Evolutionary conservation across 2,888 invertebrate species (phyloP), one percentile per base, ranked within the genome.

Genomic region (Gortyna flavago): DNA sequence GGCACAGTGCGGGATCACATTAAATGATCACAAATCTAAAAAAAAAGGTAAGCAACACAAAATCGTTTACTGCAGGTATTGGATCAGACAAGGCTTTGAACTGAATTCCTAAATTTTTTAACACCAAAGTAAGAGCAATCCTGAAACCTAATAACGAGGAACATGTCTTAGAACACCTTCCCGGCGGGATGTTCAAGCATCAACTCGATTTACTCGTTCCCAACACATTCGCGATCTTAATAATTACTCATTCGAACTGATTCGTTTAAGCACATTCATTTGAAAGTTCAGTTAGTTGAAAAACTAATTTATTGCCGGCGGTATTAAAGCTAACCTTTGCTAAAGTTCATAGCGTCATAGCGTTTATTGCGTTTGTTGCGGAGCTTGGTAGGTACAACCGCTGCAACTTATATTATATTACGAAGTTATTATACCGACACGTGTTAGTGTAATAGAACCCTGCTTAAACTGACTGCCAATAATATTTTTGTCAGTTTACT

Each of bases 161-260:
- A 48, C 51, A 21, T 13, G 64, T 66, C 72, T 74, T 16, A 16
- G 44, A 25, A 67, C 32, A 62, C 70, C 48, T 48, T 75, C 57
- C 38, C 25, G 18, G 51, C 25, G 18, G 51, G n/a, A 72, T 61
- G 35, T 41, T 61, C 41, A 68, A 71, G 68, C 48, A 48, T 67
- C 41, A 73, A 79, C 70, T 79, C 44, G 54, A 77, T 76, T 78
- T 68, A 71, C 67, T 77, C 54, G 29, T 79, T 75, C 64, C 67
- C 61, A 74, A 83, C 79, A 80, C 74, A 74, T 65, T 77, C 69
- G 44, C 48, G 38, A 75, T 79, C 68, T 85, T 83, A 59, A 51
- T 79, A 87, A 82, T 82, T 81, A 81, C 73, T 81, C 75, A 84
- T 85, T 81, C 68, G 72, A 73, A 72, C 77, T 75, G 72, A 85